These are phyloP conservation scores for Trimorus sp. DNA, from an alignment of 2,888 invertebrate genomes.

Conservation along the genomic window DNA sequence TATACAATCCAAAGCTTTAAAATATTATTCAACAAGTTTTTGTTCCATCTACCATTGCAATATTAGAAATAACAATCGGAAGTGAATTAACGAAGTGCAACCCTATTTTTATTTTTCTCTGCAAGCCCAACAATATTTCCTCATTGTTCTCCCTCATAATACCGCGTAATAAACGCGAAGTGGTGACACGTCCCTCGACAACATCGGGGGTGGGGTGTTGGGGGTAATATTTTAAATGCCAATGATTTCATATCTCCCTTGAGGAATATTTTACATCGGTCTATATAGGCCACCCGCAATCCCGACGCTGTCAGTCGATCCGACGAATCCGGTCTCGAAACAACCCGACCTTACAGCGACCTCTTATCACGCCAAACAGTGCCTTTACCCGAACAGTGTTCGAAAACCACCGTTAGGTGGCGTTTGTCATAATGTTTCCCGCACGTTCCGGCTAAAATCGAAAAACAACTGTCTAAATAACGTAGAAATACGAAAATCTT, in stretches of 20 bases:
- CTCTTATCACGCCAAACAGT: neutral
- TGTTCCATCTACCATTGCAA: too few relatives aligned
- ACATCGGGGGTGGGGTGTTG: neutral
- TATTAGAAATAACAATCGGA: too few relatives aligned
- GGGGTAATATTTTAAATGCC: constrained; percentile 79
- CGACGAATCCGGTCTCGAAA: constrained; percentile 55
- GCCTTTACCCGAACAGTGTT: too few relatives aligned
- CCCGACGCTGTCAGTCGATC: constrained; percentile 70
- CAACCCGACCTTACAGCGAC: constrained; percentile 17
- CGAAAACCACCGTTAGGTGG: too few relatives aligned
- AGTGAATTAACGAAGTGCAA: too few relatives aligned
- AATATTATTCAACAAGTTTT: too few relatives aligned
- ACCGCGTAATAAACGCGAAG: constrained; percentile 47
- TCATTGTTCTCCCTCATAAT: constrained; percentile 38
- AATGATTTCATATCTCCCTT: constrained; percentile 79
- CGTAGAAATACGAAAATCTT: neutral
- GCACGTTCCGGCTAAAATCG: too few relatives aligned
- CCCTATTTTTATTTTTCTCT: too few relatives aligned
- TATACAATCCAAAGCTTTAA: too few relatives aligned
- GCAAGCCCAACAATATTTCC: neutral
- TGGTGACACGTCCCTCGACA: neutral
- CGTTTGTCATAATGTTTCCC: too few relatives aligned
- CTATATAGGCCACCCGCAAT: constrained; percentile 74
- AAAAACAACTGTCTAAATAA: too few relatives aligned
- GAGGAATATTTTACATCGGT: constrained; percentile 69